Evolutionary conservation across 2,888 invertebrate species (phyloP).

Genomic region (Diplazon laetatorius): DNA sequence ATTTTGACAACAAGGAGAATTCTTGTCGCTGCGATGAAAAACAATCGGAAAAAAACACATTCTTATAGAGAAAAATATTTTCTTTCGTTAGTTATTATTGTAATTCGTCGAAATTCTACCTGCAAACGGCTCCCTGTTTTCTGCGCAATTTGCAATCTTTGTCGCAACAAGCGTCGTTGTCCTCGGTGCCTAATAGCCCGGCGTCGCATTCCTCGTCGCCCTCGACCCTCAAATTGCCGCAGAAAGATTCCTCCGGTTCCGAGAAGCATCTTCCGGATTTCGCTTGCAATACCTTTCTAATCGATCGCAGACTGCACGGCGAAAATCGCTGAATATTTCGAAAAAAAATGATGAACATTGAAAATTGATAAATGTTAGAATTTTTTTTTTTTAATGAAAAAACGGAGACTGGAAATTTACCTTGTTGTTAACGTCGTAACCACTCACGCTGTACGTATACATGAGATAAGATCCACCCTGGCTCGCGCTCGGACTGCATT

Average conservation of each 20-base stretch:
- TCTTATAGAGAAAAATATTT: conserved; percentile 84
- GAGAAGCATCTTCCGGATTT: conserved; percentile 96
- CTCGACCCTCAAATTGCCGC: conserved; percentile 97
- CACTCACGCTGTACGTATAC: conserved; percentile 98
- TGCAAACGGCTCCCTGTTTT: conserved; percentile 94
- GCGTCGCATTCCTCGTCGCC: conserved; percentile 99
- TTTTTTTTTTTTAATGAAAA: conserved; percentile 21
- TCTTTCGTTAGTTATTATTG: too few species aligned
- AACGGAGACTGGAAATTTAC: conserved; percentile 81
- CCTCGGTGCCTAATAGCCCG: conserved; percentile 95
- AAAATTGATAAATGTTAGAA: conserved; percentile 25
- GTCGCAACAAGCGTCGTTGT: conserved; percentile 96
- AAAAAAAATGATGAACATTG: too few species aligned
- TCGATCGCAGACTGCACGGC: conserved; percentile 96
- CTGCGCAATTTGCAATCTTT: conserved; percentile 94
- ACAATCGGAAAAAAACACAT: not conserved
- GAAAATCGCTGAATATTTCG: conserved; percentile 90
- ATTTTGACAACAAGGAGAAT: conserved; percentile 96
- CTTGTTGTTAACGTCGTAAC: conserved; percentile 98
- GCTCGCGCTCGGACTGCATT: conserved; percentile 97
- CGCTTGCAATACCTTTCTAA: conserved; percentile 95
- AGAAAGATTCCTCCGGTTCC: conserved; percentile 97
- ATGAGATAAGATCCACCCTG: conserved; percentile 97
- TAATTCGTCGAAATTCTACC: conserved; percentile 86
- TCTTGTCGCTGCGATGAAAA: conserved; percentile 90